Evolutionary conservation across 2,113 vertebrate species (phyloP), one percentile per base, ranked within the genome.

Genomic region (Corydoras sp.): DNA sequence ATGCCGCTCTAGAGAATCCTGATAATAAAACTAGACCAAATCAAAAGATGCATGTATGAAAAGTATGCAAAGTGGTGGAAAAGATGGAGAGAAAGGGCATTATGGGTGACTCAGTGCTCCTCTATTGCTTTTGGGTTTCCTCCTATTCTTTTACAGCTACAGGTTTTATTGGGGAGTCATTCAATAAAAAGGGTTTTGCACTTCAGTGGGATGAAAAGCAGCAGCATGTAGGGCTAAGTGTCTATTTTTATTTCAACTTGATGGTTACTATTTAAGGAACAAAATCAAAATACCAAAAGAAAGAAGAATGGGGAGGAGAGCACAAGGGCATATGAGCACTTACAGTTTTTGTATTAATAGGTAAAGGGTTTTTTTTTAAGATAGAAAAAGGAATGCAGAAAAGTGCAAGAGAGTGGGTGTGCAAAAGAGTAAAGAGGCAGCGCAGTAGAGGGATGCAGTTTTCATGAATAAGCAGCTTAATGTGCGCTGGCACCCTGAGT

Each of bases 391-490:
- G 4, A 73, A 48, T 32, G 56, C 13, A 29, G n/a, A 56, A 88
- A 86, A 55, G 86, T 85, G 89, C 90, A 43, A 51, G 58, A 51
- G 51, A 68, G 63, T 8, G 3, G 31, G 66, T 15, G 43, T 59
- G 67, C 2, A 54, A 53, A 50, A 15, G 68, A 75, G 80, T 71
- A 56, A 62, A 76, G 87, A 86, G 88, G 86, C 89, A 86, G 88
- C 88, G 88, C 89, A 81, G 14, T 88, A 88, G 90, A 89, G 89
- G 84, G 82, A 92, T 94, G 93, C 92, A 91, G 92, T 95, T 95
- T 95, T 95, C 93, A 92, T 92, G 93, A 97, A 95, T 94, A 94
- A 93, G 94, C 93, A 93, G 93, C 92, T 93, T 95, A 96, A 95
- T 95, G 94, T 92, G 91, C 90, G 88, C 92, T 94, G 93, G 93